Base-by-base conservation (phyloP, 1,140 invertebrate species). In the Apis dorsata region DNA sequence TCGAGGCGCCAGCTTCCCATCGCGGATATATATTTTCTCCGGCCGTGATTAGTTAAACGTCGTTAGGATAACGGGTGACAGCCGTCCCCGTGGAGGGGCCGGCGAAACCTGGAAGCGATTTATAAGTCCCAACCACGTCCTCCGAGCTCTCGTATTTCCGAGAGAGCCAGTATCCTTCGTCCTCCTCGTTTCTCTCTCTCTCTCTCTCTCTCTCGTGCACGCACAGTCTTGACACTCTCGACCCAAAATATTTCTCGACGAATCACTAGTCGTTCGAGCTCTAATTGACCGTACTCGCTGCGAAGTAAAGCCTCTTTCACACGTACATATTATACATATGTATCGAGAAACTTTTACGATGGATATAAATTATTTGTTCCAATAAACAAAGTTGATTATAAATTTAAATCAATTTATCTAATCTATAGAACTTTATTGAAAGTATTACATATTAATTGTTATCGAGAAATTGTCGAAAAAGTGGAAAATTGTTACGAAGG, bases 1-100 rank as follows among this genome's bases (percentile, higher is more conserved):
- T 68, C 76, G 70, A 63, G 88, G 79, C 85, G 82, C 75, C 86
- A 81, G 82, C 75, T 83, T 83, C 82, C 81, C 83, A 84, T 87
- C 83, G 80, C 88, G 80, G 84, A 90, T 89, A 90, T 90, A 90
- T 89, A 90, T 89, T 90, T 90, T 89, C 84, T 86, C 86, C 80
- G 69, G 73, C 75, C 69, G 90, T 91, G 90, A 92, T 92, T 92
- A 91, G 91, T 92, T 92, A 91, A 92, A 92, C 90, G 90, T 91
- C 90, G 87, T 90, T 90, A 86, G 86, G 79, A 90, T 89, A 86
- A 86, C 82, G 90, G 79, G 81, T 89, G 88, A 91, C 90, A 88
- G 88, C 74, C 74, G 83, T 89, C 85, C 69, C 82, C 59, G 65
- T 59, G 81, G 86, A 75, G 76, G 74, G 71, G 69, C 70, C 74